Conservation (phyloP, 2,113 vertebrate species). For the Crocuta crocuta region DNA sequence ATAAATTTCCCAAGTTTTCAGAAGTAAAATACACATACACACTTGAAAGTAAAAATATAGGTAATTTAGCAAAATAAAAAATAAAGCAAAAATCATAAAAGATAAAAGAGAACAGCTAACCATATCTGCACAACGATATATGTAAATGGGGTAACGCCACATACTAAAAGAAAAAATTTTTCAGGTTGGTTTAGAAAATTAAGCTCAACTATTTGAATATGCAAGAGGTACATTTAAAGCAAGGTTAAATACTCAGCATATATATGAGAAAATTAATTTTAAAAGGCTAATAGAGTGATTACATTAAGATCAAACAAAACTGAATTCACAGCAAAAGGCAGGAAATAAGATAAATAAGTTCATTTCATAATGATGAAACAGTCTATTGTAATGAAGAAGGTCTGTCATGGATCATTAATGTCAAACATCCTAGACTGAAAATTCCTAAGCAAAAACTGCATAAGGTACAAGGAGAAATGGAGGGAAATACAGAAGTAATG, state of each 20-base stretch:
- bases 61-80: slow-evolving; percentile 34
- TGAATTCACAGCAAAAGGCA: background rate
- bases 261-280: background rate
- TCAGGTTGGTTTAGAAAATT: background rate
- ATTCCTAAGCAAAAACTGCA: background rate
- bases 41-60: background rate
- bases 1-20: slow-evolving; percentile 28
- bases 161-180: background rate
- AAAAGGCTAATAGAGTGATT: background rate
- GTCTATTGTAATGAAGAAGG: background rate
- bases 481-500: background rate
- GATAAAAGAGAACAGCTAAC: background rate
- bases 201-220: slow-evolving; percentile 16
- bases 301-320: background rate
- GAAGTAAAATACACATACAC: background rate
- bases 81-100: slow-evolving; percentile 12
- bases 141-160: background rate
- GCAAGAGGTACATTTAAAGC: background rate
- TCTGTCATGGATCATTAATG: background rate
- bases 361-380: background rate
- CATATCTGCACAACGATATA: background rate
- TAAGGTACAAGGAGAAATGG: background rate
- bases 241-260: background rate
- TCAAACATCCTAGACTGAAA: background rate
- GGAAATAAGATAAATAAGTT: slow-evolving; percentile 14